Evolutionary conservation across 2,113 vertebrate genomes (phyloP).

Genomic region (Oncorhynchus mykiss): DNA sequence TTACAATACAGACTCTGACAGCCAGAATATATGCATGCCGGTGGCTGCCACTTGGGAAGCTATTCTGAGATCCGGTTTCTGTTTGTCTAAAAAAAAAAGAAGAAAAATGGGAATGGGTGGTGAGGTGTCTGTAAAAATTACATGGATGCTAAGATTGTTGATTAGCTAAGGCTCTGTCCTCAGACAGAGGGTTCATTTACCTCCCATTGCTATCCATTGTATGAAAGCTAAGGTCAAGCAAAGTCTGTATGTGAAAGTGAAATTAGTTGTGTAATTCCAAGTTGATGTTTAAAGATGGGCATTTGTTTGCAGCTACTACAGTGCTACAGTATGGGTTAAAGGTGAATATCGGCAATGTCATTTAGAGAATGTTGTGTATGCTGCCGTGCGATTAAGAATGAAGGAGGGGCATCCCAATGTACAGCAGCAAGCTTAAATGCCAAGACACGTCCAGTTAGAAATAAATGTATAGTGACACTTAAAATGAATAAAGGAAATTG

Average conservation of each 20-base stretch:
- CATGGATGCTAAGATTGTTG: not conserved
- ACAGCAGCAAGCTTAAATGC: constrained; percentile 46
- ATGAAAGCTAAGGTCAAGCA: not conserved
- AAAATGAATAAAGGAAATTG: constrained; percentile 87
- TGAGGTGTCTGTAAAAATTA: constrained; percentile 14
- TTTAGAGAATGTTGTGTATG: constrained; percentile 12
- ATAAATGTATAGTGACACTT: constrained; percentile 71
- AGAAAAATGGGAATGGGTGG: not conserved
- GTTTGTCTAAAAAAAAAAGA: constrained; percentile 34
- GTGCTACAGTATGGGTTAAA: constrained; percentile 10
- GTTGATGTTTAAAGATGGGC: not conserved
- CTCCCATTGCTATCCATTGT: not conserved
- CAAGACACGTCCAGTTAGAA: constrained; percentile 72
- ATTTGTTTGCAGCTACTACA: constrained; percentile 5
- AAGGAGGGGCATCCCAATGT: constrained; percentile 31
- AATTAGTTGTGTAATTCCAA: not conserved
- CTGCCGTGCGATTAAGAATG: constrained; percentile 4
- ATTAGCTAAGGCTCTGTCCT: constrained; percentile 5
- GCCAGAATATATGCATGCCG: constrained; percentile 28
- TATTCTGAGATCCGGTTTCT: constrained; percentile 49
- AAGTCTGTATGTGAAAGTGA: not conserved
- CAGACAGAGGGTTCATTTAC: not conserved
- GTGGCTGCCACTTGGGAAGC: constrained; percentile 41
- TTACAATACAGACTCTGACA: constrained; percentile 38
- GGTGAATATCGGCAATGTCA: constrained; percentile 14